Evolutionary conservation across 1,140 invertebrate genomes (phyloP).

Genomic region (Capitella teleta): DNA sequence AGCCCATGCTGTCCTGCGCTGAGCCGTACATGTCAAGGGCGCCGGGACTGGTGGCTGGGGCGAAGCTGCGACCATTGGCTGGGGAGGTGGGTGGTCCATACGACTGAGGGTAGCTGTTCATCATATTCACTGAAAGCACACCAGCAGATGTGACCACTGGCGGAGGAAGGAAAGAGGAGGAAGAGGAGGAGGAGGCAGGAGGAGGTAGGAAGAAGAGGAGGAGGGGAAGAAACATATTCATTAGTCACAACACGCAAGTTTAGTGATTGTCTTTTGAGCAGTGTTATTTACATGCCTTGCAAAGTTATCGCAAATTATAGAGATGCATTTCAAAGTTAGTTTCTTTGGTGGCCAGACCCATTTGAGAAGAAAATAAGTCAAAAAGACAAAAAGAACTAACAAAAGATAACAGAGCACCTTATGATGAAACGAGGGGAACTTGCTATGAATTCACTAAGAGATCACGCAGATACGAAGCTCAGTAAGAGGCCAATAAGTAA

Average conservation of each 20-base stretch:
- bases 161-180: not conserved
- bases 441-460: too few species aligned
- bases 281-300: too few species aligned
- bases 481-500: not conserved
- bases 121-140: slow-evolving; percentile 55
- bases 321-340: too few species aligned
- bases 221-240: not conserved
- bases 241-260: too few species aligned
- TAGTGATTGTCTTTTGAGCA: too few species aligned
- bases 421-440: too few species aligned
- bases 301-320: too few species aligned
- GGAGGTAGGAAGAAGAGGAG: not conserved
- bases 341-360: too few species aligned
- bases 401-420: too few species aligned
- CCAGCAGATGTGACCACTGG: slow-evolving; percentile 12
- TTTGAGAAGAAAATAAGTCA: too few species aligned
- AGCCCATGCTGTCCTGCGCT: slow-evolving; percentile 55
- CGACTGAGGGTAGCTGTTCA: slow-evolving; percentile 59
- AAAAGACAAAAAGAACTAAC: too few species aligned
- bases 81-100: slow-evolving; percentile 62
- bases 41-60: slow-evolving; percentile 65
- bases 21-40: slow-evolving; percentile 71
- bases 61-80: slow-evolving; percentile 64
- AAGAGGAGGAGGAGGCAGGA: not conserved
- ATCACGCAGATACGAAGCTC: not conserved